Evolutionary conservation across 2,888 invertebrate species (phyloP).

Genomic region (Aleiodes alternator): DNA sequence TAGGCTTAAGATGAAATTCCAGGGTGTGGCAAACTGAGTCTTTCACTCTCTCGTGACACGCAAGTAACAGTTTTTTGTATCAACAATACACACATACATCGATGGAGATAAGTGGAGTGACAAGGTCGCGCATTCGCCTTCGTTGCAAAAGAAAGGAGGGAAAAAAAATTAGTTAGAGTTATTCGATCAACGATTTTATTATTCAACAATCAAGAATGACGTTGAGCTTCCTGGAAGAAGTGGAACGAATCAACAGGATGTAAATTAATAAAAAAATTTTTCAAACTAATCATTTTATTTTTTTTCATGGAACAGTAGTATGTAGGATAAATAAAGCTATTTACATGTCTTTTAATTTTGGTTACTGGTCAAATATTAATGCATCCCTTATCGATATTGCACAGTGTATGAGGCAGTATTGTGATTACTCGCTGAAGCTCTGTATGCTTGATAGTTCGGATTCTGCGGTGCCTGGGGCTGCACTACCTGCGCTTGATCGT

Average conservation of each 20-base stretch:
- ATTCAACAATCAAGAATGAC: constrained; percentile 6
- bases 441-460: constrained; percentile 3
- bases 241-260: constrained; percentile 12
- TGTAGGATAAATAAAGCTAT: constrained; percentile 7
- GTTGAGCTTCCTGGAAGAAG: constrained; percentile 5
- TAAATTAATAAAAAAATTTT: neutral
- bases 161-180: constrained; percentile 8
- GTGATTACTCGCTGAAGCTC: constrained; percentile 1
- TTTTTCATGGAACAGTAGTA: neutral
- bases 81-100: constrained; percentile 47
- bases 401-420: constrained; percentile 34
- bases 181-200: constrained; percentile 1
- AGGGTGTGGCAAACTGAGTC: constrained; percentile 66
- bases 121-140: constrained; percentile 48
- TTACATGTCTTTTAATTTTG: neutral
- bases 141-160: constrained; percentile 4
- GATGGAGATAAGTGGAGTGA: constrained; percentile 43
- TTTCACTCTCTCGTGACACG: constrained; percentile 44
- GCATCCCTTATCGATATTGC: constrained; percentile 26
- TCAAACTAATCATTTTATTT: neutral
- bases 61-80: constrained; percentile 25
- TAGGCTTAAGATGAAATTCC: constrained; percentile 67
- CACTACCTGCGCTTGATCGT: neutral
- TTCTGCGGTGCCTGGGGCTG: constrained; percentile 4
- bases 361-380: neutral